Conservation (phyloP, 1,140 invertebrate genomes). For the Caerostris darwini region DNA sequence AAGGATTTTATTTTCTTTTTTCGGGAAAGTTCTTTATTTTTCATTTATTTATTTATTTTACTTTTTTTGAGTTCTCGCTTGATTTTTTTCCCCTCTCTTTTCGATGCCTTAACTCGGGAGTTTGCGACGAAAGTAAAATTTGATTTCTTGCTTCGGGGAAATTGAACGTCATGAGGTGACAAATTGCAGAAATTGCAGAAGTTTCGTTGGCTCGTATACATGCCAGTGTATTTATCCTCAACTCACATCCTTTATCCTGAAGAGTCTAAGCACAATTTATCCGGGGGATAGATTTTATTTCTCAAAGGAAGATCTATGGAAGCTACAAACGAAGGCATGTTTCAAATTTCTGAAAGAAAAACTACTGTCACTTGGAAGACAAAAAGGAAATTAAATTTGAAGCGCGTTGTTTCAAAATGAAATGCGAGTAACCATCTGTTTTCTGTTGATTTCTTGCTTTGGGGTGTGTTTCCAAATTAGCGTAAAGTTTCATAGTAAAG, state of each 20-base stretch:
- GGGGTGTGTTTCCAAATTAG: neutral
- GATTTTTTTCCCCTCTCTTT: neutral
- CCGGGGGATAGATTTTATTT: neutral
- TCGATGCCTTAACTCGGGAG: slow-evolving; percentile 6
- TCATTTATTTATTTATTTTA: neutral
- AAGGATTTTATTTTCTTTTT: slow-evolving; percentile 6
- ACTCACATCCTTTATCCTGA: neutral
- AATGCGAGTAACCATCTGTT: neutral
- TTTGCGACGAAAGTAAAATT: slow-evolving; percentile 42
- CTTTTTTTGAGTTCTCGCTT: neutral
- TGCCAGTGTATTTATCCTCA: slow-evolving; percentile 34
- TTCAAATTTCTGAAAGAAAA: slow-evolving; percentile 30
- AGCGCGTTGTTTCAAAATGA: neutral
- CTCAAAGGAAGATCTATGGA: neutral
- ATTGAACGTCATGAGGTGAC: slow-evolving; percentile 49
- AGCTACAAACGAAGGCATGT: slow-evolving; percentile 17
- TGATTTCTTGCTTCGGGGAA: slow-evolving; percentile 44
- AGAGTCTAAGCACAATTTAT: slow-evolving; percentile 3
- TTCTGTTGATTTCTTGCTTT: neutral
- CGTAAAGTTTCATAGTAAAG: neutral
- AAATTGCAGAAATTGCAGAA: slow-evolving; percentile 61
- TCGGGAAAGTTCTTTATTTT: neutral
- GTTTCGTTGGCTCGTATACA: slow-evolving; percentile 36
- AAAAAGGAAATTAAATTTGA: neutral
- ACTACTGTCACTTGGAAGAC: neutral